These are phyloP conservation scores for Lasaia peninsularis DNA, from an alignment of 1,140 invertebrate genomes.

Conservation along the genomic window DNA sequence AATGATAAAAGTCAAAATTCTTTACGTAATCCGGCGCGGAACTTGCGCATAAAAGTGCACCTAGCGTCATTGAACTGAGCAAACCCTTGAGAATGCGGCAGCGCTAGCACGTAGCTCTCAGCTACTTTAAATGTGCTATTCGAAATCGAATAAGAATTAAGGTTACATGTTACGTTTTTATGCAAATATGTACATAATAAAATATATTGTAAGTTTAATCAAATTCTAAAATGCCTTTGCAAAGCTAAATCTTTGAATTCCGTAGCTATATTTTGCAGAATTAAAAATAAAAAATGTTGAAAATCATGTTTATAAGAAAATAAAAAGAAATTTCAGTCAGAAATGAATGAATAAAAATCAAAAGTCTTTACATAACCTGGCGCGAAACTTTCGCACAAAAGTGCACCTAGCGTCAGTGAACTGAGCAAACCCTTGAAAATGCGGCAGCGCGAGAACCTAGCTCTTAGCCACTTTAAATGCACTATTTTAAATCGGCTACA, in stretches of 20 bases:
- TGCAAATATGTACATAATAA: no score
- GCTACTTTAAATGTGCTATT: neutral
- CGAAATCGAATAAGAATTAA: neutral
- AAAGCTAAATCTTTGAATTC: no score
- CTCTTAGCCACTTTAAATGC: neutral
- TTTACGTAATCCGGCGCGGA: constrained; percentile 22
- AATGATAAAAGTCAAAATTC: constrained; percentile 23
- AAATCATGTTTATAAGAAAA: no score
- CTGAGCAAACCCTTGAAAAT: constrained; percentile 27
- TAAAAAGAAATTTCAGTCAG: no score
- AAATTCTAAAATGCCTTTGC: no score
- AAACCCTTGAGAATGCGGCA: constrained; percentile 26
- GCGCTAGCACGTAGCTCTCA: neutral
- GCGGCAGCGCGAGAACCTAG: constrained; percentile 10
- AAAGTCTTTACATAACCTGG: constrained; percentile 22
- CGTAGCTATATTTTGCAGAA: no score
- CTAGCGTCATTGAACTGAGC: constrained; percentile 27
- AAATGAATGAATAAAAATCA: constrained; percentile 21
- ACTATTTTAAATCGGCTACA: neutral
- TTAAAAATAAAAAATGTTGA: no score
- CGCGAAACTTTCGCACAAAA: constrained; percentile 18
- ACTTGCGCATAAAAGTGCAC: constrained; percentile 21
- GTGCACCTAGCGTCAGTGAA: constrained; percentile 28
- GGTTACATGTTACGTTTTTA: neutral
- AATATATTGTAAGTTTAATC: no score